A percentile compares a stretch with the other conserved stretches of the same genome.
These are phyloP conservation scores for Genyomyrus donnyi DNA, from an alignment of 2,113 vertebrate genomes.

Conservation along the genomic window DNA sequence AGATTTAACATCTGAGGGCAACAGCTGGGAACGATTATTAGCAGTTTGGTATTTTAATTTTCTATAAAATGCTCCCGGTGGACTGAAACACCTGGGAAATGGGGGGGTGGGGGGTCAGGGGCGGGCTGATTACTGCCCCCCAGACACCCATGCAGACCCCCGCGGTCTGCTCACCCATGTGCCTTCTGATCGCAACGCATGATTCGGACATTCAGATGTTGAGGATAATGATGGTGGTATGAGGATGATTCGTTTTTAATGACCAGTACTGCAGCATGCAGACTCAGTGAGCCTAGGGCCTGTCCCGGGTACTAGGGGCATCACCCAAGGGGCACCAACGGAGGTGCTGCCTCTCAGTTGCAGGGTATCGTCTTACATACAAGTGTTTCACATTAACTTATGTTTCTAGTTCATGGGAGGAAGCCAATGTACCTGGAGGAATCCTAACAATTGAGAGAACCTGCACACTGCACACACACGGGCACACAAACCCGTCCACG, in stretches of 20 bases:
- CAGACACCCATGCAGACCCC: not conserved
- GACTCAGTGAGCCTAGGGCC: not conserved
- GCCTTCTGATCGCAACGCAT: not conserved
- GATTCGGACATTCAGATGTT: slow-evolving; percentile 14
- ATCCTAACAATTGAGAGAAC: not conserved
- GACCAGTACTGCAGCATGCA: not conserved
- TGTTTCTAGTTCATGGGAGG: not conserved
- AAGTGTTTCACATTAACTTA: not conserved
- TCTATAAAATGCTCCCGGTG: not conserved
- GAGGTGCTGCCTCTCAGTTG: not conserved
- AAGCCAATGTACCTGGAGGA: not conserved
- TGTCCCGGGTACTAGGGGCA: not conserved
- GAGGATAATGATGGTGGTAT: slow-evolving; percentile 23
- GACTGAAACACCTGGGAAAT: not conserved
- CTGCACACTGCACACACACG: not conserved
- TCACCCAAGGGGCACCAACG: not conserved
- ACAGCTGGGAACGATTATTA: not conserved
- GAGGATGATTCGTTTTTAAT: slow-evolving; percentile 7
- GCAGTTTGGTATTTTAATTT: slow-evolving; percentile 14
- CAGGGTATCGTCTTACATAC: not conserved
- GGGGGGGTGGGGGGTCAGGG: not conserved
- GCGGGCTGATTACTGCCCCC: not conserved
- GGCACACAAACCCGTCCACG: not conserved
- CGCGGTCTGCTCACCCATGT: not conserved
- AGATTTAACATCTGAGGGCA: slow-evolving; percentile 1